Evolutionary conservation across 2,888 invertebrate genomes (phyloP).

Genomic region (Synergus gifuensis): DNA sequence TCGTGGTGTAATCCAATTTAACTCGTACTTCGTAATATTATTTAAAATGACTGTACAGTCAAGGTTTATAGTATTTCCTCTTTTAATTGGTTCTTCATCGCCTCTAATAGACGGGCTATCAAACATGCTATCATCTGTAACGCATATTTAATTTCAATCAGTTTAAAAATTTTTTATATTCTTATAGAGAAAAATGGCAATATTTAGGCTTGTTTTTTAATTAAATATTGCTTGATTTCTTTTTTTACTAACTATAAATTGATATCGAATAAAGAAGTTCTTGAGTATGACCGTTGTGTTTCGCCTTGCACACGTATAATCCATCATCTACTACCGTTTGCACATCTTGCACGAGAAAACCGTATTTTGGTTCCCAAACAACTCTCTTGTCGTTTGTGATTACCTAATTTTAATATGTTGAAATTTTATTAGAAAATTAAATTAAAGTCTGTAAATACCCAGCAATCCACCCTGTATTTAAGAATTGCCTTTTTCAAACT

Average conservation of each 20-base stretch:
- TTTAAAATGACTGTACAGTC: neutral
- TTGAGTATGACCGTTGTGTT: neutral
- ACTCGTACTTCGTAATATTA: neutral
- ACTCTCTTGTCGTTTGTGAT: neutral
- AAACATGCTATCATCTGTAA: neutral
- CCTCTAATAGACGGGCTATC: neutral
- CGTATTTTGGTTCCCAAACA: neutral
- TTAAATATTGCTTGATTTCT: neutral
- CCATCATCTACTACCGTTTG: neutral
- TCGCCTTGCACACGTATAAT: neutral
- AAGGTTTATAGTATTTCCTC: neutral
- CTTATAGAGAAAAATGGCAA: too few relatives aligned
- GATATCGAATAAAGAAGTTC: neutral
- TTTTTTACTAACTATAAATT: neutral
- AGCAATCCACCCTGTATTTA: neutral
- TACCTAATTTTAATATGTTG: neutral
- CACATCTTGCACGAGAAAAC: neutral
- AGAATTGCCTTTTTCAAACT: neutral
- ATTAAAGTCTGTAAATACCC: neutral
- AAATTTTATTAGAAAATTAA: neutral
- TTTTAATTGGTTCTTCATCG: neutral
- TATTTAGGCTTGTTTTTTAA: neutral
- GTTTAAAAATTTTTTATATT: neutral
- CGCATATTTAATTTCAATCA: neutral
- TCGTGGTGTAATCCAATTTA: neutral